phyloP scores from a whole-genome alignment of 2,797 vertebrate genomes.

The Acanthis flammea region DNA sequence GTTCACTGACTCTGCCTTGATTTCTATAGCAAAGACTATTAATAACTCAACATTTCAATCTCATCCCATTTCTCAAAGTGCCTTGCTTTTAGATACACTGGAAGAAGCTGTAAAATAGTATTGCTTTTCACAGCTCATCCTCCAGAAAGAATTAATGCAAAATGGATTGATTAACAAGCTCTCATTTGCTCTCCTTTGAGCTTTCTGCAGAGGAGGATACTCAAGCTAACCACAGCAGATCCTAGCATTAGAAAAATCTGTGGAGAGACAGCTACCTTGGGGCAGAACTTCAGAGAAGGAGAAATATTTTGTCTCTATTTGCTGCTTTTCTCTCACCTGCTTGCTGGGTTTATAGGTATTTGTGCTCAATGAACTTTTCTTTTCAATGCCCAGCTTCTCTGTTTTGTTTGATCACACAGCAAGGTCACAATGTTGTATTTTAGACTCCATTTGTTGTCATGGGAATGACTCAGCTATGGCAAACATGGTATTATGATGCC shows the following conservation, averaged over 20 bases:
- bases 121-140: background rate
- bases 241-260: background rate
- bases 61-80: background rate
- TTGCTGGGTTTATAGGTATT: background rate
- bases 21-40: background rate
- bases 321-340: background rate
- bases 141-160: background rate
- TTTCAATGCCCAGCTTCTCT: background rate
- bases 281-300: background rate
- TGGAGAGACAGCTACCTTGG: background rate
- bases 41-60: background rate
- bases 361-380: background rate
- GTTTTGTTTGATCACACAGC: conserved; percentile 1
- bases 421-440: conserved; percentile 33
- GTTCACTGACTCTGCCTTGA: background rate
- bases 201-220: background rate
- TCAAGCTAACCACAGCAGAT: background rate
- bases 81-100: background rate
- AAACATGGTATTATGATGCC: conserved; percentile 28
- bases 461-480: conserved; percentile 44
- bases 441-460: conserved; percentile 55
- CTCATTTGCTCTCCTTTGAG: background rate
- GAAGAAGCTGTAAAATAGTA: background rate
- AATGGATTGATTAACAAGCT: background rate
- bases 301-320: background rate